Base-by-base conservation (phyloP, 2,888 invertebrate species). In the Leptinotarsa haldemani region DNA sequence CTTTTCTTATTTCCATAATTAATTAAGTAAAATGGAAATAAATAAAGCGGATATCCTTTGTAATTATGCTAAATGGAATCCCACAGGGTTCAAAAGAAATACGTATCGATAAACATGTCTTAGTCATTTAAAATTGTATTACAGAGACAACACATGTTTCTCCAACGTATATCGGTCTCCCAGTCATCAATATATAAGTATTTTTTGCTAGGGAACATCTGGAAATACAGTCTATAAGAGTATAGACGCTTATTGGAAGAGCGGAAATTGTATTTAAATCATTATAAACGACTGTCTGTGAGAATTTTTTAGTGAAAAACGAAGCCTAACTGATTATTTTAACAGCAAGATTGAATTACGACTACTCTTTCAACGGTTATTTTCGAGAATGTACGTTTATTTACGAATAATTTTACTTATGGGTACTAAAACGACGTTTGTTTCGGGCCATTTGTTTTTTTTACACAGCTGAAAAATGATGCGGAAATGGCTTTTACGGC, bases 251-350 rank as follows among this genome's bases (percentile, higher is more conserved):
- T 77, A 76, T 78, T 74, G 73, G 71, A 74, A 71, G 69, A 76
- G 76, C 74, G 78, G 78, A 78, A 78, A 78, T 78, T 76, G 78
- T 78, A 78, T 74, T 78, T 78, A 74, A 76, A 78, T 78, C 74
- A 78, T 74, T 78, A 72, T 74, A 53, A 69, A 71, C 71, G 71
- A 72, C 71, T 71, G 71, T 65, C 71, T 71, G 68, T 63, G 64
- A 47, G 64, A 40, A 40, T 63, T 69, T 71, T 74, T 71, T 73
- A 69, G 25, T 64, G 40, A 50, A 69, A 73, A 73, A 69, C 68
- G 73, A 48, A 69, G 46, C 58, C 56, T 69, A 61, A 69, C 47
- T 65, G 73, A 73, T 73, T 69, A 69, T 65, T 73, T 65, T 69
- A 71, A 69, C 69, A 69, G 69, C 48, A 16, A 58, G 73, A 69